These are phyloP conservation scores for Microplitis mediator DNA, from an alignment of 1,140 invertebrate genomes.

Conservation along the genomic window DNA sequence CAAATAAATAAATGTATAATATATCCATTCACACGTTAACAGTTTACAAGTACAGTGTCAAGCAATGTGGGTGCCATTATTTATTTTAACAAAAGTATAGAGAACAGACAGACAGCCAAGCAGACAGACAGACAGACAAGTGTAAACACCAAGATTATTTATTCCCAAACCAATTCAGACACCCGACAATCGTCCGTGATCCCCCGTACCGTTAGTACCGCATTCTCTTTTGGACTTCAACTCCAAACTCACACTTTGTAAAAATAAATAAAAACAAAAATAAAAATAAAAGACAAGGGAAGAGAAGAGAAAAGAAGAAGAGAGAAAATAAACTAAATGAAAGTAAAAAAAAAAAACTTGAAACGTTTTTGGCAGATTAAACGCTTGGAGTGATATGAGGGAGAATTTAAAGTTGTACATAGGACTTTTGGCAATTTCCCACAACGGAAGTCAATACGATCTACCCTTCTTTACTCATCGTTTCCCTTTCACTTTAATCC, in stretches of 20 bases:
- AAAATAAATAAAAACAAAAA: not conserved
- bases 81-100: conserved; percentile 34
- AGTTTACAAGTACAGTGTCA: conserved; percentile 1
- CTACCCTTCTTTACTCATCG: conserved; percentile 11
- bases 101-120: not conserved
- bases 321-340: conserved; percentile 25
- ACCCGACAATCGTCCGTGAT: not conserved
- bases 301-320: conserved; percentile 9
- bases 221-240: not conserved
- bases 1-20: not conserved
- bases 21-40: not conserved
- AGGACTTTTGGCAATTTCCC: conserved; percentile 44
- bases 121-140: conserved; percentile 14
- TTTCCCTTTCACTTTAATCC: conserved; percentile 21
- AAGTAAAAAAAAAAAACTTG: conserved; percentile 44
- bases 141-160: conserved; percentile 26
- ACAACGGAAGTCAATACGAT: conserved; percentile 46
- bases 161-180: conserved; percentile 33
- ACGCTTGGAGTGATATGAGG: conserved; percentile 38
- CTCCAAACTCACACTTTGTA: not conserved
- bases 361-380: conserved; percentile 51
- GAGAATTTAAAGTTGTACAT: conserved; percentile 12
- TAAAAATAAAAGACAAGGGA: not conserved
- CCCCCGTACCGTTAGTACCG: not conserved
- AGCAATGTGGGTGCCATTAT: conserved; percentile 49